Conservation (phyloP, 2,113 vertebrate species). For the Myotis lucifugus region DNA sequence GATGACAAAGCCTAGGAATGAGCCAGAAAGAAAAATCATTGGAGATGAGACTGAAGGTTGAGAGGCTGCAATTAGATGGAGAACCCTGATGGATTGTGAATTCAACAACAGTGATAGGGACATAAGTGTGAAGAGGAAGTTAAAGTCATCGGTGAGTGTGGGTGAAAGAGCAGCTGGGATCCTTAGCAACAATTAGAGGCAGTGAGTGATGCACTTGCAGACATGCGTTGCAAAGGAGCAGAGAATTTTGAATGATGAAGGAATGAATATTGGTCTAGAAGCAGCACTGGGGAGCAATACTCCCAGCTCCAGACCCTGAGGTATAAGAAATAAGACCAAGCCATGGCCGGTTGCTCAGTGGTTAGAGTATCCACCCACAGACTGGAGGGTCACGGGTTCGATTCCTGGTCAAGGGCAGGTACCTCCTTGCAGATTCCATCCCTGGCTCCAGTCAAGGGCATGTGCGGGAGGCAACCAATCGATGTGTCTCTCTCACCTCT, state of each 20-base stretch:
- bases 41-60: background rate
- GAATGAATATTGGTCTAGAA: background rate
- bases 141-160: background rate
- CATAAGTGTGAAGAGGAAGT: background rate
- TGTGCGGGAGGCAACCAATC: background rate
- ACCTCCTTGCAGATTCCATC: no score
- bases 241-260: background rate
- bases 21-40: background rate
- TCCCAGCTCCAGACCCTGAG: background rate
- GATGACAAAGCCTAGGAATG: background rate
- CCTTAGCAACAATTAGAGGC: background rate
- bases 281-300: background rate
- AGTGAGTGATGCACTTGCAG: background rate
- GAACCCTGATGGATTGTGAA: constrained; percentile 7
- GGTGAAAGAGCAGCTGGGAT: background rate
- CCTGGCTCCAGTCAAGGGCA: no score
- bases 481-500: background rate
- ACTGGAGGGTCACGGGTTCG: no score
- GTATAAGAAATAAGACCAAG: background rate
- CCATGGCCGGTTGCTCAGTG: no score
- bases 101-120: background rate
- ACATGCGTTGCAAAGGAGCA: background rate
- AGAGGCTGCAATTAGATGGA: background rate
- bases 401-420: no score
- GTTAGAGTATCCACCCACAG: no score